Base-by-base conservation (phyloP, 2,113 vertebrate species). In the Plectropomus leopardus region DNA sequence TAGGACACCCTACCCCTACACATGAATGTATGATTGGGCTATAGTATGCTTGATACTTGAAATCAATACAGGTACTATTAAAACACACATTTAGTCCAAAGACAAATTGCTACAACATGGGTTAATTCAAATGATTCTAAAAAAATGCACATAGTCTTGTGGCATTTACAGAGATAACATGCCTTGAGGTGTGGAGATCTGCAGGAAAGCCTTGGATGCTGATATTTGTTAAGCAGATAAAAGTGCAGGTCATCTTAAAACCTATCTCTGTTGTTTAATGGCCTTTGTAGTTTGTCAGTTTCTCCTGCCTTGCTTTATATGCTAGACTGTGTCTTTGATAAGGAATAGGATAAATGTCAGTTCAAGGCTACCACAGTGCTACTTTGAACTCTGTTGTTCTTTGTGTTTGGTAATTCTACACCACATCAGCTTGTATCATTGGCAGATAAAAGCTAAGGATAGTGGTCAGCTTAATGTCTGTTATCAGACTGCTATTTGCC, bases 381-480 rank as follows among this genome's bases (percentile, higher is more conserved):
- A 26, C 53, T 73, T 83, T 66, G 24, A 72, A 55, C 48, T 44
- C 16, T 36, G 47, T 60, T 21, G 19, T 34, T 28, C 17, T 53
- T 44, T 67, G 36, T 76, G 21, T 69, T 65, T 53, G 26, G n/a
- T 59, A 21, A 76, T 80, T 66, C 28, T 60, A n/a, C 40, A 61
- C 60, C 23, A 48, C 63, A 70, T 75, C 47, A 67, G 64, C 34
- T 79, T 51, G 42, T 65, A 28, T 80, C 54, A 86, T 85, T 54
- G 71, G 70, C 45, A 48, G 66, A 83, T 63, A 73, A 67, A 59
- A 76, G 23, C 75, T 32, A 17, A 60, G 47, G 58, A 50, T 55
- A 36, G 21, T 2, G 57, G 57, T 67, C 65, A 59, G 78, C 67
- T 79, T 76, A 81, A 72, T 76, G 59, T 53, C 42, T 67, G 59